Conservation (phyloP, 1,140 invertebrate species). For the Cephus cinctus region DNA sequence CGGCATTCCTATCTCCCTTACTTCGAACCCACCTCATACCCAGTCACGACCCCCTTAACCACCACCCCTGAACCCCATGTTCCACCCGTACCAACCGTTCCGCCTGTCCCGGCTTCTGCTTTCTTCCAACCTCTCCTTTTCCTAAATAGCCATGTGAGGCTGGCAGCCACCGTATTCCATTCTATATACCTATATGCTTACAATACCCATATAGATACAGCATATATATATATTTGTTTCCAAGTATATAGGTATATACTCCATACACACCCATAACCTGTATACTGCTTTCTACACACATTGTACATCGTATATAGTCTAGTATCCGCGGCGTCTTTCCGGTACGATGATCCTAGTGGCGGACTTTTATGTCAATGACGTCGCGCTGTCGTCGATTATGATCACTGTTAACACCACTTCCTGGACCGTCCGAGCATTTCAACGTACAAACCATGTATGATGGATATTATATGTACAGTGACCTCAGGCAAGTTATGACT, state of each 20-base stretch:
- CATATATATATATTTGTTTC: not conserved
- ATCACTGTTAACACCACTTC: too few species aligned
- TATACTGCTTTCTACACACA: not conserved
- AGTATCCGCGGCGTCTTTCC: not conserved
- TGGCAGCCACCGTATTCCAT: slow-evolving; percentile 31
- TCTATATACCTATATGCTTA: slow-evolving; percentile 10
- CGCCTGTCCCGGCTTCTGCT: not conserved
- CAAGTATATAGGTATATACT: not conserved
- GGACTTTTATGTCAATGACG: not conserved
- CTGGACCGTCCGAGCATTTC: too few species aligned
- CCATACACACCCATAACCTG: not conserved
- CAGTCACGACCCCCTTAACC: not conserved
- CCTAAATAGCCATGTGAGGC: slow-evolving; percentile 32
- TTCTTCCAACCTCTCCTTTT: not conserved
- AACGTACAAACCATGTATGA: too few species aligned
- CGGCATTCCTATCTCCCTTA: not conserved
- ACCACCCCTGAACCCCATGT: not conserved
- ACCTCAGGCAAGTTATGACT: too few species aligned
- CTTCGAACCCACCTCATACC: not conserved
- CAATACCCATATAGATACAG: not conserved
- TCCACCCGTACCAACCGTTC: not conserved
- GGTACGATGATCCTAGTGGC: not conserved
- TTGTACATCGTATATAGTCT: not conserved
- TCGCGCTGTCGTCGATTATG: not conserved
- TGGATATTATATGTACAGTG: too few species aligned